Conservation (phyloP, 2,113 vertebrate genomes). For the Cranoglanis bouderius region DNA sequence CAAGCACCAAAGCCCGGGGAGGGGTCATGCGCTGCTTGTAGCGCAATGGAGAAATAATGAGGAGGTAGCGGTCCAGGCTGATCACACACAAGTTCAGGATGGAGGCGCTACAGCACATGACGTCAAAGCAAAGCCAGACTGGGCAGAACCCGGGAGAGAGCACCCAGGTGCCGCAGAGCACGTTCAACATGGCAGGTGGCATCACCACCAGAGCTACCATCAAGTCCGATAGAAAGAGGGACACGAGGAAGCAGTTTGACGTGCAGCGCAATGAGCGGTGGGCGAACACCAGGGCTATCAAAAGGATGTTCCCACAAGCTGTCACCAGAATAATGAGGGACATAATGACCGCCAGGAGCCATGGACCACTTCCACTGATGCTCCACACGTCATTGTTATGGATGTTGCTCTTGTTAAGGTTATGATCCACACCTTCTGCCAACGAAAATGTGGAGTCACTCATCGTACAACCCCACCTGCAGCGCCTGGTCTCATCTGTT, state of each 20-base stretch:
- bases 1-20: constrained; percentile 81
- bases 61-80: constrained; percentile 94
- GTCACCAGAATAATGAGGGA: constrained; percentile 88
- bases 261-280: constrained; percentile 92
- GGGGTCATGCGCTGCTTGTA: constrained; percentile 96
- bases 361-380: constrained; percentile 78
- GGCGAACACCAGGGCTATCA: constrained; percentile 87
- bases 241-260: constrained; percentile 96
- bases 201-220: constrained; percentile 98
- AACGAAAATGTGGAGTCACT: constrained; percentile 56
- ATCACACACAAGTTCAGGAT: constrained; percentile 97
- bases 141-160: constrained; percentile 84
- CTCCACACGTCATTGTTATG: constrained; percentile 62
- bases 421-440: constrained; percentile 42
- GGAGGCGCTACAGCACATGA: constrained; percentile 98
- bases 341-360: constrained; percentile 80
- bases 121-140: constrained; percentile 92
- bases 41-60: constrained; percentile 91
- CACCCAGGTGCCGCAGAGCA: constrained; percentile 89
- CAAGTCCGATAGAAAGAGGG: constrained; percentile 93
- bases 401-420: constrained; percentile 53
- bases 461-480: constrained; percentile 55
- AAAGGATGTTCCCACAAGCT: constrained; percentile 80
- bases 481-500: constrained; percentile 26
- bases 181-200: constrained; percentile 95